These are phyloP conservation scores for Nilaparvata lugens DNA, from an alignment of 1,140 invertebrate genomes.

Conservation along the genomic window DNA sequence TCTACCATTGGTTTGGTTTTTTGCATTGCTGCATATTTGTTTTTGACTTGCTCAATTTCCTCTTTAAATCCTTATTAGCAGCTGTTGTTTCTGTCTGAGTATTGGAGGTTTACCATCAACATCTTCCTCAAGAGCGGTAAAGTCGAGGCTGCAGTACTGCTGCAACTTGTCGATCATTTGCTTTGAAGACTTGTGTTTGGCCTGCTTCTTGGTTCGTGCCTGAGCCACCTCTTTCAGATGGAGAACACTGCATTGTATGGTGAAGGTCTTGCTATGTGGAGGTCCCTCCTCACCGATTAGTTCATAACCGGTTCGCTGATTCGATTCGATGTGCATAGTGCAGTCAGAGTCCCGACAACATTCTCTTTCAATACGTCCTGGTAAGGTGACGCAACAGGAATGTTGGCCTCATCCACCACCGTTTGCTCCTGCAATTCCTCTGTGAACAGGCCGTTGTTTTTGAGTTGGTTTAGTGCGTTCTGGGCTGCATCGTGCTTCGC, in stretches of 20 bases:
- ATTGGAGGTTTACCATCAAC: neutral
- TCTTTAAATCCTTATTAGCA: neutral
- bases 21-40: neutral
- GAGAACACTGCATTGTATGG: slow-evolving; percentile 52
- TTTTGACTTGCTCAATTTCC: neutral
- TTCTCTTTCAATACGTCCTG: slow-evolving; percentile 23
- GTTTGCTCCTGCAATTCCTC: slow-evolving; percentile 4
- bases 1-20: neutral
- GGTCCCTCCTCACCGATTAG: slow-evolving; percentile 56
- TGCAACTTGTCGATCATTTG: slow-evolving; percentile 40
- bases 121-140: neutral
- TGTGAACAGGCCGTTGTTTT: neutral
- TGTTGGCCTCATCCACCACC: slow-evolving; percentile 4
- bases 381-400: slow-evolving; percentile 21
- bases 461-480: slow-evolving; percentile 40
- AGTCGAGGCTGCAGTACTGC: neutral
- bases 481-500: slow-evolving; percentile 58
- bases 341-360: slow-evolving; percentile 25
- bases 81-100: neutral
- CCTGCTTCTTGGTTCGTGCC: slow-evolving; percentile 45
- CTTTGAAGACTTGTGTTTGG: slow-evolving; percentile 44
- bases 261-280: slow-evolving; percentile 57
- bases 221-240: slow-evolving; percentile 44
- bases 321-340: slow-evolving; percentile 51
- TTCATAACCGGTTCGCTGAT: slow-evolving; percentile 52